Evolutionary conservation across 2,888 invertebrate species (phyloP), one percentile per base, ranked within the genome.

Genomic region (Drosophila borealis): DNA sequence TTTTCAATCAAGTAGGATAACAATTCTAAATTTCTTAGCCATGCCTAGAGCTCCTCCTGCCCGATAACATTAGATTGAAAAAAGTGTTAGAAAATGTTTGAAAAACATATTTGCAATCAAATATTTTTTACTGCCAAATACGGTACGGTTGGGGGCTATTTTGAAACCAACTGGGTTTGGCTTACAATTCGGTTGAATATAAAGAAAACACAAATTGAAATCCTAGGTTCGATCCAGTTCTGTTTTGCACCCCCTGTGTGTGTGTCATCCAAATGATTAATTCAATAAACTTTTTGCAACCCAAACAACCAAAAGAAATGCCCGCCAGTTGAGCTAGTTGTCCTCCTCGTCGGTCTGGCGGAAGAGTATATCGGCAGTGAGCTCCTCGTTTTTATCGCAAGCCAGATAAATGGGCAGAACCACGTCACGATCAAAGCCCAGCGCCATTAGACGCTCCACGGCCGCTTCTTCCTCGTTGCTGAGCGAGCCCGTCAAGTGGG

Each of bases 301-400:
- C 14, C 11, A 5, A 29, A 29, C 9, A 34, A 9, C 6, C 6
- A 44, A 29, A 29, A 19, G 8, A 14, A 34, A 21, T 44, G 36
- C 1, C 8, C 4, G 17, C 39, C 29, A 4, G 4, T 8, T 33
- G 0, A 53, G 21, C 41, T 33, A 54, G 41, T 48, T 21, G 14
- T 80, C 68, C 14, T 80, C 84, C 2, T 88, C 90, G 41, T 90
- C 90, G 50, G 77, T 78, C 55, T 90, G 78, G 10, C 83, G 80
- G 63, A 90, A 88, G 8, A 90, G 77, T 41, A 89, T 74, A 49
- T 90, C 88, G 4, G 91, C 90, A 5, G 90, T 76, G 39, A 88
- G 74, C 44, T 88, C 88, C 55, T 90, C 91, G 39, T 90, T 85
- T 63, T 83, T 89, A 42, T 90, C 88, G 48, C 90, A 90, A 11